Evolutionary conservation across 2,113 vertebrate species (phyloP), one percentile per base, ranked within the genome.

Genomic region (Donacobius atricapilla): DNA sequence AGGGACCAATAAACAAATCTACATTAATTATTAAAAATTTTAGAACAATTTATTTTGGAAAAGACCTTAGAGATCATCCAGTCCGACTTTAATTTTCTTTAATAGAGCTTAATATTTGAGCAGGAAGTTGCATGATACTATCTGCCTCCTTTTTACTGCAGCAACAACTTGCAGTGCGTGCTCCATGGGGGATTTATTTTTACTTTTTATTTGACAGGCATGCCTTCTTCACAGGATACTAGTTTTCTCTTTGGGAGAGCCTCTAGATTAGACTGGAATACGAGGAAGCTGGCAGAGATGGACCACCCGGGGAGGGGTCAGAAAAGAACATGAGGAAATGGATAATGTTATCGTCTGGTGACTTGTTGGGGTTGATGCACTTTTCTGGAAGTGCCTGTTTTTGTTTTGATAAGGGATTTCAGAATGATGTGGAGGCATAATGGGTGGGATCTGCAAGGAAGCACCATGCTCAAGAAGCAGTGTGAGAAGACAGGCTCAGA

Each of bases 351-450:
- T 69, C 57, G 5, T 78, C 56, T 14, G 3, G 72, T 89, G 53
- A 64, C 64, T 86, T 48, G 53, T 51, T 0, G 1, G 25, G 54
- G 40, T 53, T 82, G 72, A 69, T 96, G 73, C 48, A 57, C 24
- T 2, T 80, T 72, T 89, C 76, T 90, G 86, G 35, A 92, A 83
- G 64, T 60, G 77, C 57, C 61, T 90, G 85, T 6, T 90, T 96
- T 86, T 95, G 65, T 95, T 96, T 92, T 76, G 80, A 94, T 93
- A 94, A 93, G 88, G 45, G 56, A 48, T 89, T 92, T 94, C 79
- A 93, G 83, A 86, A 71, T 93, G 87, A 21, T 0, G 0, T 90
- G 72, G 61, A 69, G 56, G 28, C 51, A 68, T 48, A 89, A 89
- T 73, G 66, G 44, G 28, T 70, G 90, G 91, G 76, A 83, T 92